These are phyloP conservation scores for Eubasilissa regina DNA, from an alignment of 1,140 invertebrate genomes.

Conservation along the genomic window DNA sequence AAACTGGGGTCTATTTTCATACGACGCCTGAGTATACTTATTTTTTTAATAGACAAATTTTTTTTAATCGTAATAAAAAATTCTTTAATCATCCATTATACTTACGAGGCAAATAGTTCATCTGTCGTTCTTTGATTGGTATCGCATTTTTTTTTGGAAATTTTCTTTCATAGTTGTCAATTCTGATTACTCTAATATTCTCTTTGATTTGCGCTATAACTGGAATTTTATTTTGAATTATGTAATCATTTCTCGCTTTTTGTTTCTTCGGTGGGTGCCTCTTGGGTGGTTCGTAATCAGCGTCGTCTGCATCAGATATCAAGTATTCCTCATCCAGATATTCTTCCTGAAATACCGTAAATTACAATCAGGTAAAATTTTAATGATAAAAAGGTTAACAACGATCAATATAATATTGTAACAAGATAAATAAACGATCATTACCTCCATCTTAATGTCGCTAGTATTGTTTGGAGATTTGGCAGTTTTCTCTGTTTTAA, in stretches of 20 bases:
- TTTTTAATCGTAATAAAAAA: too few relatives aligned
- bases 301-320: constrained; percentile 27
- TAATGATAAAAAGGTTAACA: background rate
- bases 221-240: background rate
- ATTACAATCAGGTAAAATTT: constrained; percentile 7
- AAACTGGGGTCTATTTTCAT: too few relatives aligned
- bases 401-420: background rate
- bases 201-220: background rate
- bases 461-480: background rate
- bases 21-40: too few relatives aligned
- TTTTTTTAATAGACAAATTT: too few relatives aligned
- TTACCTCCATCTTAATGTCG: constrained; percentile 4
- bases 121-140: constrained; percentile 30
- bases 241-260: constrained; percentile 13
- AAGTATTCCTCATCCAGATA: constrained; percentile 46
- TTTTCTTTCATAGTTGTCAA: constrained; percentile 20
- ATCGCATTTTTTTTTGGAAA: constrained; percentile 30
- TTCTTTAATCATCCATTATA: background rate
- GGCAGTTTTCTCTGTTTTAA: background rate
- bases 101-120: background rate
- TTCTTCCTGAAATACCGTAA: constrained; percentile 30
- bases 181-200: background rate
- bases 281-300: constrained; percentile 20
- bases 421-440: background rate
- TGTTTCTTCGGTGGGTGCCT: background rate